Percentiles rank a stretch among this genome's conserved stretches.
phyloP scores from a whole-genome alignment of 2,797 vertebrate genomes.

The Gymnothorax reevesii region DNA sequence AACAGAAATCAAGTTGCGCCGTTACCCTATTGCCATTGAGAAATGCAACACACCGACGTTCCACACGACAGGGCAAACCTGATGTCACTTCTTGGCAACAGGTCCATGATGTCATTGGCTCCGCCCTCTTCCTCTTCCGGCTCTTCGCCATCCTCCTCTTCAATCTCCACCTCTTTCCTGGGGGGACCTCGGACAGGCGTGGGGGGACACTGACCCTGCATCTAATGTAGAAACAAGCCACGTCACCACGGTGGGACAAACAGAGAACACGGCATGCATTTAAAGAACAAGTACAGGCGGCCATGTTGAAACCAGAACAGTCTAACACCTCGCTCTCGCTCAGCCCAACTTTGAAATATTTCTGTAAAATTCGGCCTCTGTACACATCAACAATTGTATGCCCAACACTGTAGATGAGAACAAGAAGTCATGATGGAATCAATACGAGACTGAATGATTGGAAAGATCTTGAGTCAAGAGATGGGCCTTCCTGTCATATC shows the following conservation, averaged over 20 bases:
- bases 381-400: not conserved
- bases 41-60: not conserved
- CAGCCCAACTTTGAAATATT: not conserved
- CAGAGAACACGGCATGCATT: too few species aligned
- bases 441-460: not conserved
- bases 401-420: not conserved
- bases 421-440: not conserved
- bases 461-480: not conserved
- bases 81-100: conserved; percentile 90
- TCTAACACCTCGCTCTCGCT: not conserved
- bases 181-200: conserved; percentile 76
- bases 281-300: too few species aligned
- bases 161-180: conserved; percentile 65
- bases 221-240: conserved; percentile 65
- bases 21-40: not conserved
- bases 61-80: conserved; percentile 65
- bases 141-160: conserved; percentile 63
- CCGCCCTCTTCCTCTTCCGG: conserved; percentile 73
- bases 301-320: not conserved
- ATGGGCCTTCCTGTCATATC: not conserved
- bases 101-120: conserved; percentile 85
- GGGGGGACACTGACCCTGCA: conserved; percentile 90
- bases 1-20: conserved; percentile 29
- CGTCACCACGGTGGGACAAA: not conserved
- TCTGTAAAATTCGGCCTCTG: not conserved